Base-by-base conservation (phyloP, 2,888 invertebrate genomes). In the Drosophila histrio region DNA sequence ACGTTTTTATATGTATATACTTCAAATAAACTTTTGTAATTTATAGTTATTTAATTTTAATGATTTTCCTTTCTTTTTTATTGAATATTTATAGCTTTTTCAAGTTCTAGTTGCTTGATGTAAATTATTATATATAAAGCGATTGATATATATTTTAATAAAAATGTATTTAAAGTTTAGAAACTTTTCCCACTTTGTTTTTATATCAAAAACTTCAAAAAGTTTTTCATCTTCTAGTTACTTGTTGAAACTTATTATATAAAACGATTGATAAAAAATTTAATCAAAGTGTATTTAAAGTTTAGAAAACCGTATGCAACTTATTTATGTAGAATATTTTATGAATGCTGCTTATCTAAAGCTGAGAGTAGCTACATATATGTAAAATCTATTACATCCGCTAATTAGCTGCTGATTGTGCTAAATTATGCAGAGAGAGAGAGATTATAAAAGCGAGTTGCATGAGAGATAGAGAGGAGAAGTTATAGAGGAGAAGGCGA, bases 321-420 rank as follows among this genome's bases (percentile, higher is more conserved):
- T 24, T 2, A 8, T 15, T 6, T 15, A 26, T 32, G 32, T 11
- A 11, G 5, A 22, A 7, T 9, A 22, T 9, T 13, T 17, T 30
- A 22, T 21, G 4, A 13, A 22, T 34, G 22, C 24, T 15, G 15
- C 11, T 39, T 15, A 28, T 39, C 6, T 17, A 41, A 26, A 15
- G 13, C 15, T 5, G 2, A 11, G 9, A 30, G 9, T 8, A 26
- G 17, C 21, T 38, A 15, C 13, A 60, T 36, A 15, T 17, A 60
- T 36, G 36, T 46, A 22, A 72, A 65, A 72, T 72, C 54, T 56
- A 75, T 64, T 39, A 49, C 72, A 60, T 72, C 62, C 75, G 76
- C 65, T 69, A 69, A 68, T 76, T 73, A 65, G 59, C 43, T 46
- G 54, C 46, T 70, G 62, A 72, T 65, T 62, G 69, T 56, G 62